Base-by-base conservation (phyloP, 1,140 invertebrate species). In the Lordiphosa mommai region DNA sequence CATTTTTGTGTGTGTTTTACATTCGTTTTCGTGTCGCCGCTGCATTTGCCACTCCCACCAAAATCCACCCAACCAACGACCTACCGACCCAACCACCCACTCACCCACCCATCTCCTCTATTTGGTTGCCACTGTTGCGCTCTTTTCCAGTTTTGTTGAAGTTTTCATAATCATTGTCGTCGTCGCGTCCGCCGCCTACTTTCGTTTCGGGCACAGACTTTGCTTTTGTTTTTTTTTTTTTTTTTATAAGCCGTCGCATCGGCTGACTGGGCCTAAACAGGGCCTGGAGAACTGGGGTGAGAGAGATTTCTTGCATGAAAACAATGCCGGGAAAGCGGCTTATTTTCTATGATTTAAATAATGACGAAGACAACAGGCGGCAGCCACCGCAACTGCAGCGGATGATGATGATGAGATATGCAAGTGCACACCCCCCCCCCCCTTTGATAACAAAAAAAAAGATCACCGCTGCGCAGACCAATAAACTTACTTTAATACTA, bases 291-390 rank as follows among this genome's bases (percentile, higher is more conserved):
- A 32, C 34, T 27, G 17, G 43, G 17, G 32, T 8, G 46, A 29
- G 48, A 53, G 29, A 60, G 65, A 50, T 82, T 72, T 80, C 58
- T 67, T 76, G 77, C 61, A 32, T 82, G 77, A 76, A 84, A 82
- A 82, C 76, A 82, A 82, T 82, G 77, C 55, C 76, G 76, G 76
- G 77, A 82, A 82, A 82, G 76, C 76, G 76, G 76, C 76, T 82
- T 82, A 82, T 82, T 82, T 82, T 82, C 76, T 82, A 82, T 82
- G 76, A 82, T 82, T 82, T 82, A 84, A 82, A 82, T 82, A 84
- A 82, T 84, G 76, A 84, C 64, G 76, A 82, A 76, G 76, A 82
- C 76, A 82, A 63, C 56, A 79, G 69, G 49, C 51, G 12, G 41
- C 67, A 29, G 66, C 49, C 46, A 53, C 65, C 60, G 34, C 48